Evolutionary conservation across 1,140 invertebrate genomes (phyloP), one percentile per base, ranked within the genome.

Genomic region (Cotesia typhae): DNA sequence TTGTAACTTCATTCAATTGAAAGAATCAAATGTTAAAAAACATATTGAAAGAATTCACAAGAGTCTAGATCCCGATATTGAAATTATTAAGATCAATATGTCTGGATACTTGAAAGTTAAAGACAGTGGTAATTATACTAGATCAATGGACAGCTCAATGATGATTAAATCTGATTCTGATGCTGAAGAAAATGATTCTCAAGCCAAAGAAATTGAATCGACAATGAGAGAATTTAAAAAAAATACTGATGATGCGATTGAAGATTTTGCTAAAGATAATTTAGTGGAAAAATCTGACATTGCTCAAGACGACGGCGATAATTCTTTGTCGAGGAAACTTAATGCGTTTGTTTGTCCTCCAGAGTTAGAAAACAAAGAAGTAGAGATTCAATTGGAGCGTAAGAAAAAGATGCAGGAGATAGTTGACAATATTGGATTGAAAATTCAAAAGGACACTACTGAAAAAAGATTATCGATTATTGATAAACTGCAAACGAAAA

Each of bases 1-100:
- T 55, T 94, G 92, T 77, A 90, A 92, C 78, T 93, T 88, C 77
- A 88, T 92, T 1, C 92, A 93, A 83, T 79, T 93, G 52, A 88
- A 88, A 1, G 79, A 89, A 55, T 81, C 86, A 60, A 90, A 89
- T 73, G 83, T 93, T 0, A 87, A 90, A 76, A 84, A 84, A 0
- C 92, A 94, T 76, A 81, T 92, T 2, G 83, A 89, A 47, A 77
- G 80, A 0, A 88, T 89, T 76, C 90, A 92, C 76, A 80, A 71
- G 1, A 77, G 82, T 17, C 28, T 28, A 28, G 77, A 81, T 51
- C 10, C 61, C 0, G 72, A 76, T 10, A 79, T 75, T 0, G 75
- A 85, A 5, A 85, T 88, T 5, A 67, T 87, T 1, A 89, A 86
- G 63, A 88, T 89, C n/a, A 86, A 88, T 69, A 88, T 90, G 87